A percentile compares a stretch with the other conserved stretches of the same genome.
Evolutionary conservation across 2,888 invertebrate species (phyloP).

Genomic region (Melieria omissa): DNA sequence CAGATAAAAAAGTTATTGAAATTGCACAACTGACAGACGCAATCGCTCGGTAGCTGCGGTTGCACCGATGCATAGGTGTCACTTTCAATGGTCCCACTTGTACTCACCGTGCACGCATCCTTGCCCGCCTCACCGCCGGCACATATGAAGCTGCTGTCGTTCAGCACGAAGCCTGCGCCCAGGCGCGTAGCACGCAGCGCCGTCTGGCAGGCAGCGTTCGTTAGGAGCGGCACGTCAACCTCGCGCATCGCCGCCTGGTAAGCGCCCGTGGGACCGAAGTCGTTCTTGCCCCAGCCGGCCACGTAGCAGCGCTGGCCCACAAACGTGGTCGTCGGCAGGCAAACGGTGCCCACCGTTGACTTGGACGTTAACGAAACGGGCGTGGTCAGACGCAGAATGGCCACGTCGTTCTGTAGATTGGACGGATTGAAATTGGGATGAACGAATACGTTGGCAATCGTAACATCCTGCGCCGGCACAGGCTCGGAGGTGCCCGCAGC

Average conservation of each 20-base stretch:
- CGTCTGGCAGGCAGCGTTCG: constrained; percentile 74
- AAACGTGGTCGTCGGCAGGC: constrained; percentile 68
- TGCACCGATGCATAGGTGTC: neutral
- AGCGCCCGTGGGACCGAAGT: constrained; percentile 70
- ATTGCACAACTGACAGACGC: too few relatives aligned
- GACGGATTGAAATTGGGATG: constrained; percentile 76
- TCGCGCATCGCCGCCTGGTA: constrained; percentile 76
- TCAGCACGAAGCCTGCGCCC: constrained; percentile 72
- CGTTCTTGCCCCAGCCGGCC: constrained; percentile 89
- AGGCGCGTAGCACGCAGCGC: constrained; percentile 75
- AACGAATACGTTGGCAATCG: constrained; percentile 71
- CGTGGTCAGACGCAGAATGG: constrained; percentile 76
- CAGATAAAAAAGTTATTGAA: neutral
- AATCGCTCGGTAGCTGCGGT: neutral
- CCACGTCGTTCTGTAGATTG: constrained; percentile 84
- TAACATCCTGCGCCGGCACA: constrained; percentile 74
- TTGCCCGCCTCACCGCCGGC: constrained; percentile 82
- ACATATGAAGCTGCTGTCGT: constrained; percentile 78
- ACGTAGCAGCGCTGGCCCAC: constrained; percentile 72
- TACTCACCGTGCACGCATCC: constrained; percentile 80
- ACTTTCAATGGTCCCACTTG: constrained; percentile 26
- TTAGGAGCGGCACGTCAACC: constrained; percentile 79
- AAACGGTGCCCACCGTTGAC: constrained; percentile 73
- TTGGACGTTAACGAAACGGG: constrained; percentile 71
- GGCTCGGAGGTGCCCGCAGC: constrained; percentile 74